Conservation (phyloP, 2,113 vertebrate genomes). For the Bufo gargarizans region DNA sequence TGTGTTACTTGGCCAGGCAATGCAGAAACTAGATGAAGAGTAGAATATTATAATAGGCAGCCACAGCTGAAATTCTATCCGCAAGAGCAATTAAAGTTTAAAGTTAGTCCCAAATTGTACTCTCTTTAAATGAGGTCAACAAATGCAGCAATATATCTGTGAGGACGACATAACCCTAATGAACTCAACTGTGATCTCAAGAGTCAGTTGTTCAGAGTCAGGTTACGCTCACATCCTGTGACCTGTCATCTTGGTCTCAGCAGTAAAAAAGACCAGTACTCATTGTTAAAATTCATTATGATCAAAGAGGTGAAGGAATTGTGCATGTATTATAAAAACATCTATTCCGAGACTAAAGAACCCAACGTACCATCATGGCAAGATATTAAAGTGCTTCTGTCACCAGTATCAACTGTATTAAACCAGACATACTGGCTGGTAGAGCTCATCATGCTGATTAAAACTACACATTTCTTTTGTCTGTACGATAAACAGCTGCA, state of each 20-base stretch:
- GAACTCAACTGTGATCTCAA: slow-evolving; percentile 37
- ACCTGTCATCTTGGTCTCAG: slow-evolving; percentile 20
- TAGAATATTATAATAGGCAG: slow-evolving; percentile 22
- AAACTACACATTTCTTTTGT: too few relatives aligned
- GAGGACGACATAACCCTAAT: slow-evolving; percentile 49
- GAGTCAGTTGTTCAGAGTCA: slow-evolving; percentile 38
- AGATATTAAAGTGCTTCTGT: background rate
- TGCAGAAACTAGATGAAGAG: slow-evolving; percentile 24
- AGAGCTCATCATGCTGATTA: too few relatives aligned
- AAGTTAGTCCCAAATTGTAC: slow-evolving; percentile 46
- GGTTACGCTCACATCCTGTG: slow-evolving; percentile 38
- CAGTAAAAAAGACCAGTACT: slow-evolving; percentile 19
- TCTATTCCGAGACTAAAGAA: background rate
- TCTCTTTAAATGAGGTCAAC: slow-evolving; percentile 45
- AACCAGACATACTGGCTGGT: too few relatives aligned
- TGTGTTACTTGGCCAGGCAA: slow-evolving; percentile 30
- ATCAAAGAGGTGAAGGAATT: slow-evolving; percentile 20
- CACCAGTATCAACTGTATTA: too few relatives aligned
- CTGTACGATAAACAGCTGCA: too few relatives aligned
- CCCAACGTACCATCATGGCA: too few relatives aligned
- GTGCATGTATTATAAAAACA: background rate
- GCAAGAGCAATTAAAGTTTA: slow-evolving; percentile 48
- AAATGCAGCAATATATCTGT: slow-evolving; percentile 49
- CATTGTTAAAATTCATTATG: background rate
- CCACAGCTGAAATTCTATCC: slow-evolving; percentile 49